A percentile compares a stretch with the other conserved stretches of the same genome.
Evolutionary conservation across 2,113 vertebrate genomes (phyloP).

Genomic region (Syngnathus floridae): DNA sequence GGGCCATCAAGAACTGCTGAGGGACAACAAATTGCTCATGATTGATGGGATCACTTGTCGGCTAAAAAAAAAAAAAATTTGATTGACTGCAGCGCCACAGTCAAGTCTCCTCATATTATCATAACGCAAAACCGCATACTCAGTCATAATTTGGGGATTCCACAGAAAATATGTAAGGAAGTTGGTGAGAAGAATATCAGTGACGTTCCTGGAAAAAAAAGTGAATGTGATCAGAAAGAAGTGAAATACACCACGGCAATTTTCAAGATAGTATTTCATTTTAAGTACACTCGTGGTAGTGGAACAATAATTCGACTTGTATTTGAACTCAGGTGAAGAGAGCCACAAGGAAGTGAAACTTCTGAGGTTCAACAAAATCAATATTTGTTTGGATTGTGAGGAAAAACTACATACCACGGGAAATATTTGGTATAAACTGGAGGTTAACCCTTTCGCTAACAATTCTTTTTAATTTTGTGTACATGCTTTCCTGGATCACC

Average conservation of each 20-base stretch:
- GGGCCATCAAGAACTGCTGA: conserved; percentile 14
- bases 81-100: conserved; percentile 7
- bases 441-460: no score
- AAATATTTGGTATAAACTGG: neutral
- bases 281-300: neutral
- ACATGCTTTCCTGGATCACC: neutral
- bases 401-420: neutral
- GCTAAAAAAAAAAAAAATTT: conserved; percentile 11
- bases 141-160: neutral
- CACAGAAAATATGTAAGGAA: neutral
- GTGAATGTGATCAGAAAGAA: neutral
- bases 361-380: neutral
- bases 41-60: conserved; percentile 36
- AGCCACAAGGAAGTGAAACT: neutral
- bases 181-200: neutral
- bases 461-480: no score
- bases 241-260: neutral
- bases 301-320: neutral
- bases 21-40: conserved; percentile 42
- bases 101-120: neutral
- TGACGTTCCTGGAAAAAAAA: neutral
- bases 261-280: conserved; percentile 1
- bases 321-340: neutral
- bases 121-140: neutral
- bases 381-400: neutral